Evolutionary conservation across 2,113 vertebrate species (phyloP).

Genomic region (Plectropomus leopardus): DNA sequence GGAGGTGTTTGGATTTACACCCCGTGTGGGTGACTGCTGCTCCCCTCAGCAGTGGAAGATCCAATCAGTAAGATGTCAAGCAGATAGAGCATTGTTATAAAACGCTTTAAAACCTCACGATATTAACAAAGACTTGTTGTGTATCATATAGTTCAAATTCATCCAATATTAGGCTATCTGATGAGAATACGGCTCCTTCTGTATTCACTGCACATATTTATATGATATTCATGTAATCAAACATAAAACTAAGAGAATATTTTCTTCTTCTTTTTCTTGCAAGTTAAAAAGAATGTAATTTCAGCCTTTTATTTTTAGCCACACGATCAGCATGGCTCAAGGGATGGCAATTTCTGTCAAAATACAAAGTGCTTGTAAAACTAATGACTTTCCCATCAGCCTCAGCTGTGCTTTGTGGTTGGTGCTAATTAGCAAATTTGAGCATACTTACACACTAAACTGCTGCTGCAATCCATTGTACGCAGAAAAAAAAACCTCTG

Average conservation of each 20-base stretch:
- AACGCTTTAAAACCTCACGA: slow-evolving; percentile 13
- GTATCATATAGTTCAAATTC: not conserved
- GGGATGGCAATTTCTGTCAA: not conserved
- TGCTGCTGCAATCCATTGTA: too few species aligned
- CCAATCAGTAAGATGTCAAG: slow-evolving; percentile 21
- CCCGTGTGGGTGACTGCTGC: slow-evolving; percentile 29
- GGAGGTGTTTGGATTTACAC: slow-evolving; percentile 52
- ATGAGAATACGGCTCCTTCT: not conserved
- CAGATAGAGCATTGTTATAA: slow-evolving; percentile 20
- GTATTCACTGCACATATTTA: not conserved
- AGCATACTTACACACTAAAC: too few species aligned
- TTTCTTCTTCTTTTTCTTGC: not conserved
- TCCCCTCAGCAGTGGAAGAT: slow-evolving; percentile 31
- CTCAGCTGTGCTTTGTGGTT: too few species aligned
- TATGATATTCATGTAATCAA: not conserved
- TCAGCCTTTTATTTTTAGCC: not conserved
- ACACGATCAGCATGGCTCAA: not conserved
- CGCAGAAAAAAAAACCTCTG: too few species aligned
- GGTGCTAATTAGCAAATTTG: too few species aligned
- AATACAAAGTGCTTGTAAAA: too few species aligned
- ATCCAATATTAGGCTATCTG: not conserved
- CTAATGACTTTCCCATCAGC: too few species aligned
- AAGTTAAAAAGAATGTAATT: not conserved
- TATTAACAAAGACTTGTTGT: slow-evolving; percentile 7
- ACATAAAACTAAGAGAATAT: not conserved